phyloP scores from a whole-genome alignment of 2,113 vertebrate genomes.

The Lepisosteus oculatus region DNA sequence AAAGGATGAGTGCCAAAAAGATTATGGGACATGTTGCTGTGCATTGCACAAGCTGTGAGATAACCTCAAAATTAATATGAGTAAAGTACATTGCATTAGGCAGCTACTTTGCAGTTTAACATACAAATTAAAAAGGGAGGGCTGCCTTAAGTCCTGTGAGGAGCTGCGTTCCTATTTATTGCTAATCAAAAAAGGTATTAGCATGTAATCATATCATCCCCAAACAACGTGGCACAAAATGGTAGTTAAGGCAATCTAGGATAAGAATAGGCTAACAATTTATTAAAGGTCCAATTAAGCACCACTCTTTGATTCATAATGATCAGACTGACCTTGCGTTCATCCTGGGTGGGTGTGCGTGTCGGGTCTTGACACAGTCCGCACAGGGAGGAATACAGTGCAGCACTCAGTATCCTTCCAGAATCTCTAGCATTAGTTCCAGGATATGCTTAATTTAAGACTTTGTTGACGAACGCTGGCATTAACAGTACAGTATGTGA shows the following conservation, averaged over 20 bases:
- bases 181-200: slow-evolving; percentile 36
- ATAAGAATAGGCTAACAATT: slow-evolving; percentile 23
- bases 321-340: slow-evolving; percentile 27
- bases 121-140: slow-evolving; percentile 14
- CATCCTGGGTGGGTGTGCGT: slow-evolving; percentile 8
- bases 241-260: slow-evolving; percentile 20
- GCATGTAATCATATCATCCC: slow-evolving; percentile 30
- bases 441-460: too few species aligned
- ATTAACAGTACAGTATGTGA: too few species aligned
- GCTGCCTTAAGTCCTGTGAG: neutral
- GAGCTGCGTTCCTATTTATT: slow-evolving; percentile 7
- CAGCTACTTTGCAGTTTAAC: slow-evolving; percentile 25
- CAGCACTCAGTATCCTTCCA: too few species aligned
- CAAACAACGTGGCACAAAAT: slow-evolving; percentile 21
- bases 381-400: too few species aligned
- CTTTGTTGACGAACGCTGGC: too few species aligned
- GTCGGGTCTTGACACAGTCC: too few species aligned
- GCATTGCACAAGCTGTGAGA: slow-evolving; percentile 18
- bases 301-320: slow-evolving; percentile 26
- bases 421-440: too few species aligned
- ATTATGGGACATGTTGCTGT: slow-evolving; percentile 27
- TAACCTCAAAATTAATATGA: slow-evolving; percentile 22
- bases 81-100: slow-evolving; percentile 12
- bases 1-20: slow-evolving; percentile 42
- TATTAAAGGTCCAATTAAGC: slow-evolving; percentile 29